Evolutionary conservation across 2,797 vertebrate genomes (phyloP).

Genomic region (Apogon talboti): DNA sequence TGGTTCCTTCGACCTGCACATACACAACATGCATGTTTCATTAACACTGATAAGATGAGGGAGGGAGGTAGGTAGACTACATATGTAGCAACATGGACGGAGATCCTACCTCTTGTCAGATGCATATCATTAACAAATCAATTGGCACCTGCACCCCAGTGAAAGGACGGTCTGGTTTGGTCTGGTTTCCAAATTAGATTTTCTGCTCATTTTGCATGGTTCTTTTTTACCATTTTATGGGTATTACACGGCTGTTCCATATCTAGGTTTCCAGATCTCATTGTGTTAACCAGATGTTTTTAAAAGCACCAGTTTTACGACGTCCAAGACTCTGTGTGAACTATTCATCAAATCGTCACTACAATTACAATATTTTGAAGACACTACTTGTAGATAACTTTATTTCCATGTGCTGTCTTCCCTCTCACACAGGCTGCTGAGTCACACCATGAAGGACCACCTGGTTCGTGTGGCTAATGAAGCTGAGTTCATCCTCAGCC

Average conservation of each 20-base stretch:
- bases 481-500: conserved; percentile 97
- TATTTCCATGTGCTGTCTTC: conserved; percentile 7
- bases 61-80: conserved; percentile 64
- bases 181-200: conserved; percentile 76
- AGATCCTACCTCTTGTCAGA: conserved; percentile 82
- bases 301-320: conserved; percentile 31
- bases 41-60: conserved; percentile 86
- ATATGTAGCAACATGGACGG: conserved; percentile 75
- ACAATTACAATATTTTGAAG: no score
- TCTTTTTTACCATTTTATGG: conserved; percentile 64
- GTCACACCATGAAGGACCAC: conserved; percentile 99
- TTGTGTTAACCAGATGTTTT: conserved; percentile 48
- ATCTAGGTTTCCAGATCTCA: conserved; percentile 14
- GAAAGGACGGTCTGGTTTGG: conserved; percentile 47
- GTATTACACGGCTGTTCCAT: conserved; percentile 65
- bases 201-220: conserved; percentile 77
- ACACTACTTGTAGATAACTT: neutral
- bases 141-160: conserved; percentile 72
- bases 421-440: conserved; percentile 88
- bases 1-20: conserved; percentile 78
- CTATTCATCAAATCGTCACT: neutral
- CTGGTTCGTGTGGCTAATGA: conserved; percentile 98
- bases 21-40: conserved; percentile 82
- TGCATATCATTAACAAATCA: conserved; percentile 86
- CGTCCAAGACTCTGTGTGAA: neutral